These are phyloP conservation scores for Desmodus rotundus DNA, from an alignment of 2,113 vertebrate species.

Conservation along the genomic window DNA sequence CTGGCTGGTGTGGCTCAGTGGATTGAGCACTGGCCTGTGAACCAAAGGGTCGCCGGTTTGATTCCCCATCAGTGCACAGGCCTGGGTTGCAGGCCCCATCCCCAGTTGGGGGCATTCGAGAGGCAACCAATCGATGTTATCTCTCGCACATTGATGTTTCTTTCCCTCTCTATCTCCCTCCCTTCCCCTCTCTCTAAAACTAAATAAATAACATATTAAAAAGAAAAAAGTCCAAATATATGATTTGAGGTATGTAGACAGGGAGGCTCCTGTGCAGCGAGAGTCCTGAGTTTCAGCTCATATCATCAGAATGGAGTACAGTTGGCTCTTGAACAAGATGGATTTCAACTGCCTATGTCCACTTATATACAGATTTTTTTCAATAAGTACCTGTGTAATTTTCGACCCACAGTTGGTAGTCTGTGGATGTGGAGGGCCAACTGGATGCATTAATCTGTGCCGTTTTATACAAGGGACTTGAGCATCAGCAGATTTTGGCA, in stretches of 20 bases:
- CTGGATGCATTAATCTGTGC: neutral
- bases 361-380: neutral
- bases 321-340: neutral
- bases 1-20: too few species aligned
- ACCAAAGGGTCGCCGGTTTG: too few species aligned
- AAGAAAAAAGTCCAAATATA: neutral
- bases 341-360: neutral
- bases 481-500: neutral
- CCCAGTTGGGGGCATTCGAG: too few species aligned
- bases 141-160: too few species aligned
- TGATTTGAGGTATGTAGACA: neutral
- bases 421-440: neutral
- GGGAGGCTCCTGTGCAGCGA: fast-evolving
- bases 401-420: neutral
- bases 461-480: neutral
- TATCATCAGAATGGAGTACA: neutral
- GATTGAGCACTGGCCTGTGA: too few species aligned
- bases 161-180: too few species aligned
- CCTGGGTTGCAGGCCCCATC: too few species aligned
- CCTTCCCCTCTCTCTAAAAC: too few species aligned
- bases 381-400: neutral
- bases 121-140: too few species aligned
- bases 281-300: neutral
- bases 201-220: neutral
- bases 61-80: too few species aligned